Evolutionary conservation across 1,140 invertebrate species (phyloP).

Genomic region (Trichogramma pretiosum): DNA sequence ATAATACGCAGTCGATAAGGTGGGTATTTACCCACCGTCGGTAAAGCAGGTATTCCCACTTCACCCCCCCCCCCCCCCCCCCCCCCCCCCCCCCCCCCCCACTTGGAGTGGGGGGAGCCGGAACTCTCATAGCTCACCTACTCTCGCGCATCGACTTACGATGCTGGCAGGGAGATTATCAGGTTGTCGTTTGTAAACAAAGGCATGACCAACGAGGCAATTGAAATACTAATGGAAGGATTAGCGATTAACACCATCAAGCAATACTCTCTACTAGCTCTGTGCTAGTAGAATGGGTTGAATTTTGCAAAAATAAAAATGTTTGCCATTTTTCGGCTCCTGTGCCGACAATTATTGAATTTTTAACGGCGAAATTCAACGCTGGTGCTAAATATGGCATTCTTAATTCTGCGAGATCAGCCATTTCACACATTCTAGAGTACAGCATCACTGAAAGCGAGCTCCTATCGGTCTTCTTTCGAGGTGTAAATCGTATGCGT

Average conservation of each 20-base stretch:
- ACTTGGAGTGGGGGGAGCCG: too few species aligned
- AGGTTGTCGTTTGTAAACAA: slow-evolving; percentile 10
- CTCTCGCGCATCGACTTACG: neutral
- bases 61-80: too few species aligned
- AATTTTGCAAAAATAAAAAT: neutral
- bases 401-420: too few species aligned
- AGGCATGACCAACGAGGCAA: slow-evolving; percentile 1
- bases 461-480: slow-evolving; percentile 23
- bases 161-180: slow-evolving; percentile 12
- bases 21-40: too few species aligned
- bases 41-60: too few species aligned
- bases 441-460: slow-evolving; percentile 2
- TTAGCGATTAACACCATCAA: slow-evolving; percentile 13
- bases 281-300: slow-evolving; percentile 7
- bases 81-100: too few species aligned
- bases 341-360: slow-evolving; percentile 3
- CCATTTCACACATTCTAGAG: slow-evolving; percentile 15
- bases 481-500: slow-evolving; percentile 21
- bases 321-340: neutral
- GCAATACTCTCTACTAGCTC: slow-evolving; percentile 15
- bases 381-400: slow-evolving; percentile 23
- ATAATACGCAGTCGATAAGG: too few species aligned
- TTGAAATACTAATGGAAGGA: slow-evolving; percentile 8
- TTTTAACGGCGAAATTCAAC: slow-evolving; percentile 15
- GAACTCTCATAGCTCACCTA: too few species aligned